Percentiles rank a stretch among this genome's conserved stretches.
Evolutionary conservation across 2,888 invertebrate genomes (phyloP).

Genomic region (Campopleginae sp.): DNA sequence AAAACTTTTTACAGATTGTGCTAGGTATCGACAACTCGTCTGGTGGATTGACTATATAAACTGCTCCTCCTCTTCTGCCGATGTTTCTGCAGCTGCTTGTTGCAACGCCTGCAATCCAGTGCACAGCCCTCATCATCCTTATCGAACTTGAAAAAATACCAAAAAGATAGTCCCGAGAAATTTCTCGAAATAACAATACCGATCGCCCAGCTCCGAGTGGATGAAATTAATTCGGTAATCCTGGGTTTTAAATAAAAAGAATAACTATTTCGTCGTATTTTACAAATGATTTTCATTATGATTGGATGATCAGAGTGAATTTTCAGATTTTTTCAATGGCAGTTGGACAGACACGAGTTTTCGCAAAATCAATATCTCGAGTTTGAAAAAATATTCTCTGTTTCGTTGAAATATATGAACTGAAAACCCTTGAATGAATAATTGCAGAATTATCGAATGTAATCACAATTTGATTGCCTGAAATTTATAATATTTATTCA

Average conservation of each 20-base stretch:
- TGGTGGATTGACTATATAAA: slow-evolving; percentile 82
- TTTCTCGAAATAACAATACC: slow-evolving; percentile 10
- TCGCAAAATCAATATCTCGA: neutral
- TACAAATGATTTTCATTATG: slow-evolving; percentile 65
- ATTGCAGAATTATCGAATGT: neutral
- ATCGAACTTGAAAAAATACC: slow-evolving; percentile 26
- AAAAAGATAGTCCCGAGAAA: slow-evolving; percentile 27
- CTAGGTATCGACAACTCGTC: slow-evolving; percentile 82
- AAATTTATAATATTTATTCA: neutral
- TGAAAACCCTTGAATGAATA: neutral
- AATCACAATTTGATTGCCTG: neutral
- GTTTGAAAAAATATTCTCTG: neutral
- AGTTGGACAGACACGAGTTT: slow-evolving; percentile 40
- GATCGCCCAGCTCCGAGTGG: neutral
- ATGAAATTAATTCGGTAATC: slow-evolving; percentile 2
- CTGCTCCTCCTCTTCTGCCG: slow-evolving; percentile 46
- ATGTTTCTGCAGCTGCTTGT: slow-evolving; percentile 49
- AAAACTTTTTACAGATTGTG: slow-evolving; percentile 41
- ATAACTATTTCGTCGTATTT: neutral
- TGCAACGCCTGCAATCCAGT: slow-evolving; percentile 53
- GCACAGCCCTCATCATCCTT: slow-evolving; percentile 37
- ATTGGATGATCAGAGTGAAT: slow-evolving; percentile 70
- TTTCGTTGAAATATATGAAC: neutral
- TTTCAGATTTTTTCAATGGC: slow-evolving; percentile 32
- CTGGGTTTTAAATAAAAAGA: neutral